A percentile compares a stretch with the other conserved stretches of the same genome.
Evolutionary conservation across 2,797 vertebrate genomes (phyloP).

Genomic region (Heterohyrax brucei): DNA sequence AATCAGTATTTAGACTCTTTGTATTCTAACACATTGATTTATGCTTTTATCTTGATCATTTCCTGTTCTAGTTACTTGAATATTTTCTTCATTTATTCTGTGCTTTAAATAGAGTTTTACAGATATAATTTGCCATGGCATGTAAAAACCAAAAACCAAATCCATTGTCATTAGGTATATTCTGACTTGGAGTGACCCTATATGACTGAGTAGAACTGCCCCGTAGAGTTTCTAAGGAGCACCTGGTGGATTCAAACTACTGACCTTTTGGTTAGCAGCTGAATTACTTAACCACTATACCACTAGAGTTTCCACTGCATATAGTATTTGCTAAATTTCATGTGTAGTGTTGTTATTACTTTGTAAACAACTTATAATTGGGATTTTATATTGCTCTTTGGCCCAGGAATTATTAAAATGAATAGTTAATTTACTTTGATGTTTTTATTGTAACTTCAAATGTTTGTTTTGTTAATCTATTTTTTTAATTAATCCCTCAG

Average conservation of each 20-base stretch:
- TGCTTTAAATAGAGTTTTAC: constrained; percentile 47
- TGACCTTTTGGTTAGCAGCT: too few species aligned
- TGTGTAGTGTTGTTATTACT: neutral
- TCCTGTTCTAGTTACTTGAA: constrained; percentile 36
- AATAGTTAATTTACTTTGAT: constrained; percentile 54
- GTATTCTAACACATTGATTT: constrained; percentile 57
- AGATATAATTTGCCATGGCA: constrained; percentile 19
- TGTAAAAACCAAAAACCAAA: neutral
- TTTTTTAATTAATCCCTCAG: constrained; percentile 38
- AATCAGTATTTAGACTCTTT: neutral
- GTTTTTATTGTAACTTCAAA: constrained; percentile 57
- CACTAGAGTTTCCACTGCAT: constrained; percentile 1
- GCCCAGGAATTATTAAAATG: constrained; percentile 56
- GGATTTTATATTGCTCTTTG: constrained; percentile 58
- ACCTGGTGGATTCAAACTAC: too few species aligned
- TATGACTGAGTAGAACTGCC: too few species aligned
- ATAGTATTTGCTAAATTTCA: constrained; percentile 22
- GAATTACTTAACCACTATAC: too few species aligned
- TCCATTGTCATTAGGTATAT: too few species aligned
- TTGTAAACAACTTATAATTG: constrained; percentile 46
- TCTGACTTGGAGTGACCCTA: too few species aligned
- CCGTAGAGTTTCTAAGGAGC: too few species aligned
- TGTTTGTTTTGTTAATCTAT: constrained; percentile 51
- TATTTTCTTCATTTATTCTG: neutral
- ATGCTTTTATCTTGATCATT: constrained; percentile 1